Conservation (phyloP, 2,888 invertebrate genomes). For the Lithophane semibrunnea region DNA sequence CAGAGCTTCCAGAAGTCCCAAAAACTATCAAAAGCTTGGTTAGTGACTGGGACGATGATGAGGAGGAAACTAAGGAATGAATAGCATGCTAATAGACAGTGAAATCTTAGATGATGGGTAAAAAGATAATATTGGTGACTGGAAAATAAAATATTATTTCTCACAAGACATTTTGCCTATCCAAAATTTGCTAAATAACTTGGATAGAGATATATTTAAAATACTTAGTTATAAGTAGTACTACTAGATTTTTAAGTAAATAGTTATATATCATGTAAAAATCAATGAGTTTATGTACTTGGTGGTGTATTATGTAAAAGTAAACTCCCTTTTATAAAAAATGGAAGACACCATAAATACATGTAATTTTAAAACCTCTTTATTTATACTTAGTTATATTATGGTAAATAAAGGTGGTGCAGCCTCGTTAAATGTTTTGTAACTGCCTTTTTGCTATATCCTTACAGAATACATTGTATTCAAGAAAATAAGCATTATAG, state of each 20-base stretch:
- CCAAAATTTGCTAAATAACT: conserved; percentile 21
- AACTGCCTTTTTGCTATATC: not conserved
- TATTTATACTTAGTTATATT: conserved; percentile 1
- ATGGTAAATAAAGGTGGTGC: not conserved
- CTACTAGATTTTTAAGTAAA: conserved; percentile 49
- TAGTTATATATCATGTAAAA: conserved; percentile 59
- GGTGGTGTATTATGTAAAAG: conserved; percentile 27
- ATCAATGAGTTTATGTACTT: conserved; percentile 50
- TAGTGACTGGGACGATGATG: conserved; percentile 89
- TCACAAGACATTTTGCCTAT: conserved; percentile 19
- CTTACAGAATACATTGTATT: conserved; percentile 14
- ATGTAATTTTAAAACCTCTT: conserved; percentile 5
- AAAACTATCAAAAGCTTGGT: conserved; percentile 86
- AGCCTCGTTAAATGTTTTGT: conserved; percentile 19
- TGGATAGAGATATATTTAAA: conserved; percentile 41
- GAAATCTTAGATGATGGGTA: not conserved
- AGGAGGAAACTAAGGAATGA: conserved; percentile 77
- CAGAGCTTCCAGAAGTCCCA: conserved; percentile 45
- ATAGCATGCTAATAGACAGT: conserved; percentile 1
- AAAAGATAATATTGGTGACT: not conserved
- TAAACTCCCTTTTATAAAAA: conserved; percentile 13
- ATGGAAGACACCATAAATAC: not conserved
- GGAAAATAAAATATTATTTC: conserved; percentile 2
- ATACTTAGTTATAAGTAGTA: conserved; percentile 58
- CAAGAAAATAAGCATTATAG: conserved; percentile 1